A percentile compares a stretch with the other conserved stretches of the same genome.
phyloP scores from a whole-genome alignment of 2,113 vertebrate genomes.

The Halcyon malimbica region DNA sequence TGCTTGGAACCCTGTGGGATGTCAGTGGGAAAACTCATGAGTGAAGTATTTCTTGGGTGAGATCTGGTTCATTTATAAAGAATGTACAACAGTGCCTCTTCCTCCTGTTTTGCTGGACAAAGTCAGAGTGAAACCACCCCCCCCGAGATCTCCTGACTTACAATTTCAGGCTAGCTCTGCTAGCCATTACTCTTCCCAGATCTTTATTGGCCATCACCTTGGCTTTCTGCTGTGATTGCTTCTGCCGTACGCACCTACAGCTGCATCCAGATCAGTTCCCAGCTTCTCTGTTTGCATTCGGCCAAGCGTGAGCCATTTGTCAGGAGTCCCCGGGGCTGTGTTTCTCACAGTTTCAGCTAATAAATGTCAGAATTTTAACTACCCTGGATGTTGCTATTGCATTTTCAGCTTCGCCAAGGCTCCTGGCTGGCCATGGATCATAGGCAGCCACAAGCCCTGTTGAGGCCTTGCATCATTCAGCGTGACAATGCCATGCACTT shows the following conservation, averaged over 20 bases:
- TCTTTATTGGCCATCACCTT: background rate
- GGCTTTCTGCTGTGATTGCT: background rate
- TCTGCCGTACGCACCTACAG: background rate
- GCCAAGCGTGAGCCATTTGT: background rate
- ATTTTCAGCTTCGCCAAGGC: background rate
- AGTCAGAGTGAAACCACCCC: background rate
- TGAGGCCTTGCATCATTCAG: background rate
- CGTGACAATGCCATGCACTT: background rate
- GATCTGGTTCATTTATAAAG: background rate
- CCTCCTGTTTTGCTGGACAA: background rate
- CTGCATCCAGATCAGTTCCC: background rate
- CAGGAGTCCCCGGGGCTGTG: background rate
- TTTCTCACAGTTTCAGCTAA: background rate
- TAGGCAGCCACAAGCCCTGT: background rate
- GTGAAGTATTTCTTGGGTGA: background rate
- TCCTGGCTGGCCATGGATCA: background rate
- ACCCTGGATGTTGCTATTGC: background rate
- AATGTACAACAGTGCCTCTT: background rate
- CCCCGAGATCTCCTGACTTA: background rate
- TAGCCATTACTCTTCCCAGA: background rate
- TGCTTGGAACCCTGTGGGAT: background rate
- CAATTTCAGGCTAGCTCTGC: background rate
- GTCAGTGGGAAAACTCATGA: background rate
- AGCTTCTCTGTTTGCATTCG: background rate
- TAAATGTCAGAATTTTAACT: background rate